phyloP scores from a whole-genome alignment of 2,113 vertebrate species.

The Notarius quadriscutis region DNA sequence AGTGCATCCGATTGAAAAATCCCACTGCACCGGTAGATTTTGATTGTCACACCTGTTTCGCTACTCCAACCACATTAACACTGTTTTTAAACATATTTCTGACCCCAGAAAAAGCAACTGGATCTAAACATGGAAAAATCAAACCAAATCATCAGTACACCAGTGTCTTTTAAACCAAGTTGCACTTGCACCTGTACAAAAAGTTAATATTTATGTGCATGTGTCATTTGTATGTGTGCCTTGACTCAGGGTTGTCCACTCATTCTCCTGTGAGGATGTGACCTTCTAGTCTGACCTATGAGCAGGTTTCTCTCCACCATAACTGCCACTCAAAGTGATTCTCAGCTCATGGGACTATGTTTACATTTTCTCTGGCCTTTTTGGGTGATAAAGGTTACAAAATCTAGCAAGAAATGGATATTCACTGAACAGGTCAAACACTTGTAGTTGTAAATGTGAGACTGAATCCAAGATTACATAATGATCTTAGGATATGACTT shows the following conservation, averaged over 20 bases:
- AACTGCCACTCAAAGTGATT: conserved; percentile 10
- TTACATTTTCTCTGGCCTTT: conserved; percentile 16
- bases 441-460: neutral
- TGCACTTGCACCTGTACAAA: neutral
- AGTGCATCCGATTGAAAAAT: neutral
- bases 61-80: neutral
- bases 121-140: neutral
- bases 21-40: neutral
- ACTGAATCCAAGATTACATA: neutral
- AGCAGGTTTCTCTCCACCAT: conserved; percentile 23
- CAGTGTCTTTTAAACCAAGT: neutral
- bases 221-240: neutral
- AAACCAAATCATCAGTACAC: neutral
- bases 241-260: neutral
- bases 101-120: neutral
- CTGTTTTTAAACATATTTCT: neutral
- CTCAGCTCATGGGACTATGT: conserved; percentile 6
- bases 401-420: conserved; percentile 21
- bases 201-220: neutral
- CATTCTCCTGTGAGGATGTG: conserved; percentile 6
- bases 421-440: neutral
- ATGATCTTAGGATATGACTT: neutral
- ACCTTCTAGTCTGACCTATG: conserved; percentile 37
- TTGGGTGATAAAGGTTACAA: conserved; percentile 17
- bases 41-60: neutral